These are phyloP conservation scores for Centroberyx gerrardi DNA, from an alignment of 2,797 vertebrate genomes.

Conservation along the genomic window DNA sequence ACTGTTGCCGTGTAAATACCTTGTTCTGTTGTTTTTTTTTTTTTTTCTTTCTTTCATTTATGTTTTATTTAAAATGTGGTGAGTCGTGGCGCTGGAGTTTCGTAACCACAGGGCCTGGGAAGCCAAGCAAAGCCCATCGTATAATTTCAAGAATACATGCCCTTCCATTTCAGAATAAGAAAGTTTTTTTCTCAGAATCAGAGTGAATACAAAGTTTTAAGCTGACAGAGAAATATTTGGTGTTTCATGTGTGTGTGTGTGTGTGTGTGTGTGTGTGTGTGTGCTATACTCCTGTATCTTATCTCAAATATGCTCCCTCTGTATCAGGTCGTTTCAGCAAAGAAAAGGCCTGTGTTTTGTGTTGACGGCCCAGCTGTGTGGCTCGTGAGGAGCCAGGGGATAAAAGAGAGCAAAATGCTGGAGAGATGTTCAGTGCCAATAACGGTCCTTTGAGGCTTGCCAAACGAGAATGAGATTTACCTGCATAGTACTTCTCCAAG, in stretches of 20 bases:
- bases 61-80: conserved; percentile 40
- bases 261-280: no score
- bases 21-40: conserved; percentile 18
- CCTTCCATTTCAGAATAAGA: background rate
- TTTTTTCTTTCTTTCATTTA: conserved; percentile 14
- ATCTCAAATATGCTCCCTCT: no score
- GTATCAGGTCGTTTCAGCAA: conserved; percentile 35
- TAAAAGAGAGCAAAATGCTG: conserved; percentile 40
- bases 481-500: conserved; percentile 46
- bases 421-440: conserved; percentile 44
- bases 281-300: no score
- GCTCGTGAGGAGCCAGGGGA: conserved; percentile 35
- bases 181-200: background rate
- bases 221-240: conserved; percentile 24
- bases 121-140: conserved; percentile 21
- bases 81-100: conserved; percentile 20
- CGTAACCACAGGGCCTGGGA: conserved; percentile 19
- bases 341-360: conserved; percentile 5
- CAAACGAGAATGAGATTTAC: conserved; percentile 58
- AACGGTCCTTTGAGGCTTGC: conserved; percentile 48
- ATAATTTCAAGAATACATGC: background rate
- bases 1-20: conserved; percentile 39
- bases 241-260: no score
- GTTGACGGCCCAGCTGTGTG: background rate
- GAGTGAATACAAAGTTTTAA: conserved; percentile 28